A percentile compares a stretch with the other conserved stretches of the same genome.
Conservation (phyloP, 2,888 invertebrate species). For the Drosophila nigritarsus region DNA sequence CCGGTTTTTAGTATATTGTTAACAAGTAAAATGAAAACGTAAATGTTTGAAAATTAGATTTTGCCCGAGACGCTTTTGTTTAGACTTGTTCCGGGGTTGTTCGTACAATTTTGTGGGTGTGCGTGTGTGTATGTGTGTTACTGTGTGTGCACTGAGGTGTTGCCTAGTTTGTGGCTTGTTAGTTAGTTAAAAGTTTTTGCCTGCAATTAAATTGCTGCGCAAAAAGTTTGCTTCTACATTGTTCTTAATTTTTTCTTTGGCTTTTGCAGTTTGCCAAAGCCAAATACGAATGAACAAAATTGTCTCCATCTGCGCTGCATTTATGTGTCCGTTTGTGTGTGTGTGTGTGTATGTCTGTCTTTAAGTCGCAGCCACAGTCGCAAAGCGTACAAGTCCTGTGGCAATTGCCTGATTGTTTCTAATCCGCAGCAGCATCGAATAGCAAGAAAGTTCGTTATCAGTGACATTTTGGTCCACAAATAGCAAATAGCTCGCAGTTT, state of each 20-base stretch:
- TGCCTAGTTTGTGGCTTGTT: slow-evolving; percentile 79
- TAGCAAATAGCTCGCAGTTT: slow-evolving; percentile 52
- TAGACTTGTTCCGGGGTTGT: slow-evolving; percentile 36
- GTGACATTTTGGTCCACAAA: slow-evolving; percentile 72
- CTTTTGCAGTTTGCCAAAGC: slow-evolving; percentile 72
- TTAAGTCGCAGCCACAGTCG: slow-evolving; percentile 43
- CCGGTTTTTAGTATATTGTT: slow-evolving; percentile 66
- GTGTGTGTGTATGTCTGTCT: slow-evolving; percentile 8
- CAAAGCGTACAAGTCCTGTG: slow-evolving; percentile 71
- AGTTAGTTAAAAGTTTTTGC: slow-evolving; percentile 80
- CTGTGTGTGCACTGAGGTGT: slow-evolving; percentile 73
- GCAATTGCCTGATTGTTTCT: slow-evolving; percentile 78
- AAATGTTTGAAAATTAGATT: slow-evolving; percentile 82
- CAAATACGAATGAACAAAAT: slow-evolving; percentile 75
- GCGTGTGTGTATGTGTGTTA: slow-evolving; percentile 23
- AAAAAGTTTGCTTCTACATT: slow-evolving; percentile 74
- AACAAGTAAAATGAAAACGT: slow-evolving; percentile 79
- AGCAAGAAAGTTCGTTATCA: slow-evolving; percentile 72
- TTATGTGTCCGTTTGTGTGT: slow-evolving; percentile 13
- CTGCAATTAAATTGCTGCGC: slow-evolving; percentile 80
- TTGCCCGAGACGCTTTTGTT: slow-evolving; percentile 71
- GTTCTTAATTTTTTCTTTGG: slow-evolving; percentile 73
- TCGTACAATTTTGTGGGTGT: slow-evolving; percentile 21
- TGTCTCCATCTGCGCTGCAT: slow-evolving; percentile 54
- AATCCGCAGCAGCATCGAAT: slow-evolving; percentile 64